Percentiles rank a stretch among this genome's conserved stretches.
These are phyloP conservation scores for Drosophila varians DNA, from an alignment of 1,140 invertebrate genomes.

Conservation along the genomic window DNA sequence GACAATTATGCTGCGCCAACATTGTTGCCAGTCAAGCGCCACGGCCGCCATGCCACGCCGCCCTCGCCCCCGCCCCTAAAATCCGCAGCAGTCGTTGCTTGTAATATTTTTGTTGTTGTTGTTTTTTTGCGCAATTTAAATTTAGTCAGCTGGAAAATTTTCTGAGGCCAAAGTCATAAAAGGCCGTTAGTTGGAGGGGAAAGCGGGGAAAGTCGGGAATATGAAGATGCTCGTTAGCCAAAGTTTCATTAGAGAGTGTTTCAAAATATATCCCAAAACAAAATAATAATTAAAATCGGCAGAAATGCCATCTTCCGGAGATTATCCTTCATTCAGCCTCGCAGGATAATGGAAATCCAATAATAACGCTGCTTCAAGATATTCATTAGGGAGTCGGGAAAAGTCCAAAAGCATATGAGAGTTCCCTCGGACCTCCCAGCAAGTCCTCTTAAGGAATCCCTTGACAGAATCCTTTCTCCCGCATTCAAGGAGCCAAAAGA, in stretches of 20 bases:
- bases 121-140: slow-evolving; percentile 66
- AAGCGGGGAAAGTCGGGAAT: not conserved
- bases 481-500: no score
- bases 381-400: slow-evolving; percentile 62
- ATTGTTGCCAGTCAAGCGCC: slow-evolving; percentile 56
- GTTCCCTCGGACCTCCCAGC: no score
- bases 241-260: not conserved
- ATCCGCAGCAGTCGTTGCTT: no score
- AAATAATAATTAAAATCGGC: slow-evolving; percentile 76
- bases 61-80: not conserved
- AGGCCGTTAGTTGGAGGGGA: not conserved
- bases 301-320: slow-evolving; percentile 19
- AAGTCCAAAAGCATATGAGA: no score
- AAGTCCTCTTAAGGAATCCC: no score
- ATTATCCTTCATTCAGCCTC: not conserved
- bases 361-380: slow-evolving; percentile 67
- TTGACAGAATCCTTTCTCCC: no score
- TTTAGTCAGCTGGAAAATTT: slow-evolving; percentile 64
- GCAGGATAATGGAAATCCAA: slow-evolving; percentile 70
- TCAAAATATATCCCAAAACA: slow-evolving; percentile 18
- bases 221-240: not conserved
- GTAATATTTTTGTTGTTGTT: slow-evolving; percentile 21
- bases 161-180: slow-evolving; percentile 32
- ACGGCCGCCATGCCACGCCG: slow-evolving; percentile 18
- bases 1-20: slow-evolving; percentile 60